Evolutionary conservation across 2,888 invertebrate genomes (phyloP).

Genomic region (Cancer borealis): DNA sequence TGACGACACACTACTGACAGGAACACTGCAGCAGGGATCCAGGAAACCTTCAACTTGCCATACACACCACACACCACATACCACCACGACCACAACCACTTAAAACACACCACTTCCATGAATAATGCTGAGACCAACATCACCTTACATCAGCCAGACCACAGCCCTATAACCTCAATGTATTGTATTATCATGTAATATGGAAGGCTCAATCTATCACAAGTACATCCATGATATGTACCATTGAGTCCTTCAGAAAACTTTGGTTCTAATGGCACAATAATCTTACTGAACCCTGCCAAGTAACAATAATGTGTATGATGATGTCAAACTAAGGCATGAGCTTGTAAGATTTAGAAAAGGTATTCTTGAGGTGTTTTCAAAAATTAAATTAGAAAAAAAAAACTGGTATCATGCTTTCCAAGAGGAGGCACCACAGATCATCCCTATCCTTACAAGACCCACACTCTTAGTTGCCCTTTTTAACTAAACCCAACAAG

Average conservation of each 20-base stretch:
- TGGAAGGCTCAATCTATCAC: not conserved
- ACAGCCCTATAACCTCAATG: not conserved
- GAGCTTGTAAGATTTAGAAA: too few species aligned
- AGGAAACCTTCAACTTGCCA: not conserved
- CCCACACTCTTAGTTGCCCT: too few species aligned
- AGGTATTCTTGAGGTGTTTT: too few species aligned
- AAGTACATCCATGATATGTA: not conserved
- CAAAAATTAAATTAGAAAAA: too few species aligned
- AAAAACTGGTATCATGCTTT: too few species aligned
- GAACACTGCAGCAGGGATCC: not conserved
- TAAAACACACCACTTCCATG: not conserved
- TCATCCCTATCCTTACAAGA: too few species aligned
- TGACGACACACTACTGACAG: conserved; percentile 24
- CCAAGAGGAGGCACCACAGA: too few species aligned
- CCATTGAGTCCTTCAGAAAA: not conserved
- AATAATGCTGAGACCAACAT: not conserved
- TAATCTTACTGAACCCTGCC: too few species aligned
- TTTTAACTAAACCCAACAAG: too few species aligned
- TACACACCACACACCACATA: not conserved
- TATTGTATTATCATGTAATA: not conserved
- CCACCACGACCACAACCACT: not conserved
- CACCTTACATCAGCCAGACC: not conserved
- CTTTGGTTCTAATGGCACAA: not conserved
- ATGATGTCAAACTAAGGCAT: too few species aligned
- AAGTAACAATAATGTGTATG: too few species aligned